These are phyloP conservation scores for Drosophila ogumai DNA, from an alignment of 1,140 invertebrate species.

Conservation along the genomic window DNA sequence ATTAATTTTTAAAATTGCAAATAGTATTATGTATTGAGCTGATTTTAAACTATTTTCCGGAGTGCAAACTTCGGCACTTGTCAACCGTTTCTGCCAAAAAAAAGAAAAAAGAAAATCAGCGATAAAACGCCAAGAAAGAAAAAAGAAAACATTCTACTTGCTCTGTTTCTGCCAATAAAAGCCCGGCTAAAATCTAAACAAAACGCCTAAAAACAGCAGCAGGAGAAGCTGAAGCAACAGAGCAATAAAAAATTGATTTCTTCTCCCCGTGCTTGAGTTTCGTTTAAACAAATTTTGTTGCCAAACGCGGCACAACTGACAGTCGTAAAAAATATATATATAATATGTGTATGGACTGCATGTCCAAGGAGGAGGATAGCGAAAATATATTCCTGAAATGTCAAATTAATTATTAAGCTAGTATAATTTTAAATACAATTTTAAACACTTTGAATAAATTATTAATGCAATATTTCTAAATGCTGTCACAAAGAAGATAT, in stretches of 20 bases:
- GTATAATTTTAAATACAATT: background rate
- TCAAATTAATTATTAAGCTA: background rate
- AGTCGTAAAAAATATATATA: conserved; percentile 47
- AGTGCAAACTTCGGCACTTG: conserved; percentile 12
- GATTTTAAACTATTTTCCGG: background rate
- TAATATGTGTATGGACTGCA: background rate
- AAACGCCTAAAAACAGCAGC: conserved; percentile 21
- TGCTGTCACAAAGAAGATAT: no score
- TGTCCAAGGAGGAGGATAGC: background rate
- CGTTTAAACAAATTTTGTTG: conserved; percentile 59
- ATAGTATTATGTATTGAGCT: background rate
- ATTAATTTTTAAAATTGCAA: background rate
- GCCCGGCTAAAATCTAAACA: conserved; percentile 44
- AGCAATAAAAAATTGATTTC: conserved; percentile 50
- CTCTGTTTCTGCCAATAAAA: conserved; percentile 32
- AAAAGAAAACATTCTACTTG: conserved; percentile 13
- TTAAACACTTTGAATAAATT: no score
- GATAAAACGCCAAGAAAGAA: conserved; percentile 7
- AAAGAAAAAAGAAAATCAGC: conserved; percentile 7
- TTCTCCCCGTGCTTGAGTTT: conserved; percentile 8
- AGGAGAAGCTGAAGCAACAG: conserved; percentile 36
- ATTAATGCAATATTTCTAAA: no score
- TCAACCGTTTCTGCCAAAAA: conserved; percentile 18
- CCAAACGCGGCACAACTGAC: conserved; percentile 55
- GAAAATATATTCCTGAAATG: no score